Conservation (phyloP, 2,797 vertebrate genomes). For the Fundulus diaphanus region DNA sequence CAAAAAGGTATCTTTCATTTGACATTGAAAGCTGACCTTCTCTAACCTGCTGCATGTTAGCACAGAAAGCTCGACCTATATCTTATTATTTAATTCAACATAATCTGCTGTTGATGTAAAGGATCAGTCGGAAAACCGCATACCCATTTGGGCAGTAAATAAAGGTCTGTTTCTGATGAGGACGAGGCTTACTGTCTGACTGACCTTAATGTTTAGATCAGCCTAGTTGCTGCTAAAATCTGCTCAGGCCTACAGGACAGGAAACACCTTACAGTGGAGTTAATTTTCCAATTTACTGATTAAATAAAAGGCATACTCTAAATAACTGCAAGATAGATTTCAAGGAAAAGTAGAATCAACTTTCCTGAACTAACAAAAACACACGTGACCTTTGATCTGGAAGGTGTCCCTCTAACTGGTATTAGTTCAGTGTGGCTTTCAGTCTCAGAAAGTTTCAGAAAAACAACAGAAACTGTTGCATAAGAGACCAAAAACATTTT, state of each 20-base stretch:
- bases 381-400: neutral
- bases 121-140: slow-evolving; percentile 73
- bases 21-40: slow-evolving; percentile 70
- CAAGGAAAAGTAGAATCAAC: neutral
- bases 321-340: neutral
- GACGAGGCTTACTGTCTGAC: neutral
- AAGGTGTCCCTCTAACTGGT: neutral
- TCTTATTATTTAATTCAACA: slow-evolving; percentile 36
- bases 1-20: slow-evolving; percentile 19
- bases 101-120: slow-evolving; percentile 39
- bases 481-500: slow-evolving; percentile 29
- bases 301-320: neutral
- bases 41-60: slow-evolving; percentile 23
- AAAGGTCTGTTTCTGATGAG: slow-evolving; percentile 26
- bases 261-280: neutral
- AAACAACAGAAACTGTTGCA: slow-evolving; percentile 34
- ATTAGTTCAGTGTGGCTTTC: slow-evolving; percentile 22
- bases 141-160: slow-evolving; percentile 62
- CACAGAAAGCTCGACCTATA: slow-evolving; percentile 35
- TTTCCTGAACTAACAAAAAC: neutral
- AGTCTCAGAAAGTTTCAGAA: slow-evolving; percentile 3
- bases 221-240: slow-evolving; percentile 3
- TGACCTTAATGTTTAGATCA: slow-evolving; percentile 14
- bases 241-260: slow-evolving; percentile 20
- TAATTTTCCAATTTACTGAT: slow-evolving; percentile 3